Evolutionary conservation across 1,140 invertebrate species (phyloP), one percentile per base, ranked within the genome.

Genomic region (Neodiprion pinetum): DNA sequence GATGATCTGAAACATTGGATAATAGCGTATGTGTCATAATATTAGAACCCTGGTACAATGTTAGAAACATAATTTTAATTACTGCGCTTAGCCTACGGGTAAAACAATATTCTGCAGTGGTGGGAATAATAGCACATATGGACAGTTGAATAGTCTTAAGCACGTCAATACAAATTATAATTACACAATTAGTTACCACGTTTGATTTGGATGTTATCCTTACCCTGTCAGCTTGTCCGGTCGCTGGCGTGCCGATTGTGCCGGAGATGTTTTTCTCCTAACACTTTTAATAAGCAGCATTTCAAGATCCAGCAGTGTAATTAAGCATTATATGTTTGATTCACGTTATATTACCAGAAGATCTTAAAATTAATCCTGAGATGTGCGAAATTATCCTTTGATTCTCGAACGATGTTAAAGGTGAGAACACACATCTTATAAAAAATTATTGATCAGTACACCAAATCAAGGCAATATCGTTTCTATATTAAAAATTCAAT

Each of bases 211-310:
- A 61, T 61, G 21, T 77, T 50, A 70, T 74, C 81, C 87, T 87
- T 87, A 86, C 86, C 85, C 82, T 81, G 84, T 83, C 74, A 87
- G 73, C 77, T 86, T 86, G 73, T 87, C 86, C 79, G 80, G 77
- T 80, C 86, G 83, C 74, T 85, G 83, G 71, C 79, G 81, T 78
- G 74, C 86, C 78, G 88, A 88, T 88, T 92, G 90, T 80, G 92
- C 92, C 71, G 92, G 92, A 73, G 92, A 92, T 78, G 91, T 90
- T 90, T 94, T 94, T 84, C 93, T 90, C 81, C 93, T 90, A 81
- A 93, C 91, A 87, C 93, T 94, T 90, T 74, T 84, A 79, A 80
- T 79, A 84, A 85, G 86, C 84, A 89, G 87, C 87, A 86, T 81
- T 81, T 79, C 81, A 79, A 85, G 82, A 12, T 72, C 53, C 53